Evolutionary conservation across 2,888 invertebrate genomes (phyloP), one percentile per base, ranked within the genome.

Genomic region (Abrostola triplasia): DNA sequence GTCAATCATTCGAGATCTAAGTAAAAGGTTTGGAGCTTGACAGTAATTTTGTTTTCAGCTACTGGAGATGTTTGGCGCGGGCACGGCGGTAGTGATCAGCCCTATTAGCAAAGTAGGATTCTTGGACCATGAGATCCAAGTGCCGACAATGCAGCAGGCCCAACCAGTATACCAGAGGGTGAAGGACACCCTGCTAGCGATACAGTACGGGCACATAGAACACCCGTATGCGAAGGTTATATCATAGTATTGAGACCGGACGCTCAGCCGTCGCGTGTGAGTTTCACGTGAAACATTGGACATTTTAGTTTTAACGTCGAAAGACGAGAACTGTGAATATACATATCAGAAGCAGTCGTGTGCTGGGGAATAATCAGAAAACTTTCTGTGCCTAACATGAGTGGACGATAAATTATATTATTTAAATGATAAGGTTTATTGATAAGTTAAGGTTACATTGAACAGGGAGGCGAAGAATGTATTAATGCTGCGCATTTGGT

Each of bases 41-140:
- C 24, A 24, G 4, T 24, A 24, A 24, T 24, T 69, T 57, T 64
- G n/a, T n/a, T 94, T 95, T 0, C 93, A 99, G 99, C 90, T 99
- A 76, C 89, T 98, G 77, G 99, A 99, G 93, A 95, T 99, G 90
- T 99, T 99, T 90, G 99, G 99, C 64, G 96, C 98, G n/a, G 99
- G 99, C 61, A 99, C 99, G 36, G 99, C 99, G 0, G 98, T 98
- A 81, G 96, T 99, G 53, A 97, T 99, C 13, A 98, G 98, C 83
- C 99, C 99, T 0, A 96, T 99, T 60, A 97, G 97, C 63, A 95
- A 96, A 68, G 98, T 99, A 67, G 95, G 97, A 61, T 99, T 97
- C 90, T 84, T 97, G 78, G 97, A 96, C 5, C 92, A 95, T 57
- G 90, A 95, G 59, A 94, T 97, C 38, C 85, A 95, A 56, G 96